Percentiles rank a stretch among this genome's conserved stretches.
These are phyloP conservation scores for Eidolon dupreanum DNA, from an alignment of 2,797 vertebrate species.

Conservation along the genomic window DNA sequence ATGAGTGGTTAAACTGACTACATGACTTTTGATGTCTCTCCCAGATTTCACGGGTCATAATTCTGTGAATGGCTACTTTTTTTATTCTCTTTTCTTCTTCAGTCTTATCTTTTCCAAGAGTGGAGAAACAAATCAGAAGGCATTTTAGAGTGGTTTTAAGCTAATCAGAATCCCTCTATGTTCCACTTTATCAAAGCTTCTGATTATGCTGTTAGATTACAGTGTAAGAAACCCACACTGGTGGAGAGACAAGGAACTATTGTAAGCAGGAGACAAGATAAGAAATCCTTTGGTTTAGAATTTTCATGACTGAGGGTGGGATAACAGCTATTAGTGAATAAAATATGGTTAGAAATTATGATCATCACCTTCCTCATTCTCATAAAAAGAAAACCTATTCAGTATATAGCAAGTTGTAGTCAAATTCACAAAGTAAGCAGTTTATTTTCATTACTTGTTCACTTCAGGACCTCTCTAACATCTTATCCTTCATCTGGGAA, in stretches of 20 bases:
- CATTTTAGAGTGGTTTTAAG: conserved; percentile 58
- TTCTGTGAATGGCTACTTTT: conserved; percentile 35
- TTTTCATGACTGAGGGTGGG: conserved; percentile 39
- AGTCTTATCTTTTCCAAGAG: conserved; percentile 33
- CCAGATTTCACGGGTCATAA: conserved; percentile 10
- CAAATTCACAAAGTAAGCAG: conserved; percentile 32
- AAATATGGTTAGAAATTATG: conserved; percentile 48
- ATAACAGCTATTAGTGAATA: conserved; percentile 49
- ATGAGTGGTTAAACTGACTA: neutral
- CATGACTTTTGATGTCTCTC: neutral
- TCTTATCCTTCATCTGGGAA: neutral
- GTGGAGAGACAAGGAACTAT: conserved; percentile 45
- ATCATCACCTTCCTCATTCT: conserved; percentile 19
- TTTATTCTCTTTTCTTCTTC: conserved; percentile 42
- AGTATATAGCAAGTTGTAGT: conserved; percentile 12
- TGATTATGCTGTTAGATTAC: conserved; percentile 68
- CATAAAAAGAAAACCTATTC: conserved; percentile 47
- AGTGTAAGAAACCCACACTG: conserved; percentile 46
- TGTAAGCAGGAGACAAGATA: conserved; percentile 56
- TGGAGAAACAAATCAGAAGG: conserved; percentile 49
- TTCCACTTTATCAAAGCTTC: conserved; percentile 56
- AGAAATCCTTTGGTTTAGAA: conserved; percentile 45
- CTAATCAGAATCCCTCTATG: conserved; percentile 36
- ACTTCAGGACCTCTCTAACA: neutral
- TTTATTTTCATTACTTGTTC: conserved; percentile 49